Base-by-base conservation (phyloP, 2,888 invertebrate genomes). In the Arrhopalites spinosus region DNA sequence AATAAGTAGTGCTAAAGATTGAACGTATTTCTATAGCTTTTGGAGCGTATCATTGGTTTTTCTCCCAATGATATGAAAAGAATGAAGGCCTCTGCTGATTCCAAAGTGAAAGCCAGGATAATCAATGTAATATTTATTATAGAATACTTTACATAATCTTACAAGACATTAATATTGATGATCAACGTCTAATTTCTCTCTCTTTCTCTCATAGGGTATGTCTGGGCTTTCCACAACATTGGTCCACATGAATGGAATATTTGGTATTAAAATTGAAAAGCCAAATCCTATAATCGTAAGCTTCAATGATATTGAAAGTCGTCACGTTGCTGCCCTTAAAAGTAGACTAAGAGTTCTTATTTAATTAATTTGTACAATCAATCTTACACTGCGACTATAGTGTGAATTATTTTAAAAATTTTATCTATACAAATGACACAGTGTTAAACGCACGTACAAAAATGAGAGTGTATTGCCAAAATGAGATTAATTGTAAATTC, bases 181-280 rank as follows among this genome's bases (percentile, higher is more conserved):
- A 7, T 29, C 50, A 43, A 8, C 8, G n/a, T 67, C 15, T 7
- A 45, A 45, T 45, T 7, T 45, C 7, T 45, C 15, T 45, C 15
- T 64, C 13, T 36, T 66, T n/a, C 17, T n/a, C 30, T 72, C 13
- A 30, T 36, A 80, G 80, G 80, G 81, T 1, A 73, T 82, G 72
- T 67, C 29, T 15, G 66, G 67, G 5, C 73, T 82, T 13, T 76
- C 78, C 0, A 67, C 17, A 11, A 76, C 64, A 0, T 63, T 82
- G 30, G 74, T 81, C 17, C 80, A 80, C 45, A 71, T 79, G 64
- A 82, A 79, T 74, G 80, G 79, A 43, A 78, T 82, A 30, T 76
- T 82, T 47, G 68, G 69, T 23, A 43, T 77, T 15, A 7, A 47
- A 23, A 70, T 80, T 7, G 8, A 36, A 17, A 17, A 23, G 15